Evolutionary conservation across 1,140 invertebrate genomes (phyloP), one percentile per base, ranked within the genome.

Genomic region (Drosophila repleta): DNA sequence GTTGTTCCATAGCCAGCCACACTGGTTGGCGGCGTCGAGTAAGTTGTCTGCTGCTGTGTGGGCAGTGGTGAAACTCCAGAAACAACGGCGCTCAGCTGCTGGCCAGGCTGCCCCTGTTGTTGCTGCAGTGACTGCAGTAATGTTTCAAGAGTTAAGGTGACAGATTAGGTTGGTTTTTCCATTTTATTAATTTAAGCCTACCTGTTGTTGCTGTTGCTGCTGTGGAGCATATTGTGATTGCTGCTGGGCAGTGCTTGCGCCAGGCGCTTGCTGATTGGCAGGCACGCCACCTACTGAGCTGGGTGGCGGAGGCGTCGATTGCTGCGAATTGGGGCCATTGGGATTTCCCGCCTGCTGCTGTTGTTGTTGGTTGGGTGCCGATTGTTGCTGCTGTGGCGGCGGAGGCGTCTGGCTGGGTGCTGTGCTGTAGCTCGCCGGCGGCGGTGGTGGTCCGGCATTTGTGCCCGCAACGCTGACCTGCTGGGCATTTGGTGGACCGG

Each of bases 361-460:
- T 20, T 62, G 45, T 20, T 73, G 68, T 49, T 48, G 72, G 67
- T 74, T 80, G 24, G 32, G 32, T 58, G 46, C 80, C 75, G 61
- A 63, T 49, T 84, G 37, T 49, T 70, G 24, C 48, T 56, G 69
- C 39, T 58, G 60, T 46, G 70, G 63, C 0, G 90, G 90, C 60
- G 90, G 90, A 7, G 90, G 90, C 13, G 90, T 91, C 56, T 91
- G 90, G 26, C 90, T 90, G 4, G 91, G 91, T 17, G 90, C 80
- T 15, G 85, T 90, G 67, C 82, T 90, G 24, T 91, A 91, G 6
- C 79, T 78, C 8, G 85, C 71, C 18, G 89, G 79, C 11, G 85
- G 81, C 10, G 88, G 81, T 0, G 80, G 82, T 7, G 74, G 73
- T 15, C 77, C 84, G 11, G 51, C 57, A 58, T 71, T 78, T 5